These are phyloP conservation scores for Sebastes nivosus DNA, from an alignment of 2,797 vertebrate genomes.

Conservation along the genomic window DNA sequence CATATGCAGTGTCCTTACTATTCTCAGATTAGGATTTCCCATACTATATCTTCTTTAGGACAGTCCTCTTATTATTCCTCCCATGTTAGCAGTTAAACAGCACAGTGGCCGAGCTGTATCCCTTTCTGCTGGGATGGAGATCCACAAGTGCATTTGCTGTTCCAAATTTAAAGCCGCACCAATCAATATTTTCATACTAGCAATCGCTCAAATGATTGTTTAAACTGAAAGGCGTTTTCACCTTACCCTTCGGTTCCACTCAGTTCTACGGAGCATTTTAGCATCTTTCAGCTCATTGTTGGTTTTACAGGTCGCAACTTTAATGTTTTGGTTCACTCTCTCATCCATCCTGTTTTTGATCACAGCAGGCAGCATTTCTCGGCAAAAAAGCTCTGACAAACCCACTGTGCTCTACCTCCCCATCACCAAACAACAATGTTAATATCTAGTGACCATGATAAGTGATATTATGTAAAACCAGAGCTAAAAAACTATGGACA, in stretches of 20 bases:
- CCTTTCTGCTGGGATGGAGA: not conserved
- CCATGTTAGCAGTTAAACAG: not conserved
- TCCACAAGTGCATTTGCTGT: not conserved
- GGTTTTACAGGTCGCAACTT: not conserved
- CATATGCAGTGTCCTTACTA: not conserved
- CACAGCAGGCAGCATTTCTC: no score
- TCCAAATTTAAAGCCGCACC: not conserved
- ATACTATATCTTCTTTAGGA: not conserved
- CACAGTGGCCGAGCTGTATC: not conserved
- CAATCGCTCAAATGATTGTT: not conserved
- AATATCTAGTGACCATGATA: conserved; percentile 6
- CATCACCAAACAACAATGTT: not conserved
- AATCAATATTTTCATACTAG: not conserved
- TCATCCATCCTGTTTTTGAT: not conserved
- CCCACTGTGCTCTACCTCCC: not conserved
- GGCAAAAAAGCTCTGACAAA: no score
- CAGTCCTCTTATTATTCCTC: not conserved
- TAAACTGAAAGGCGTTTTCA: not conserved
- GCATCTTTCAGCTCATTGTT: not conserved
- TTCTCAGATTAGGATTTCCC: not conserved
- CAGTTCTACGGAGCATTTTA: not conserved
- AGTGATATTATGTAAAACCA: not conserved
- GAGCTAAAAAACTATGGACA: not conserved
- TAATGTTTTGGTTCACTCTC: not conserved
- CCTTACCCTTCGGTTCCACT: not conserved